Percentiles rank a stretch among this genome's conserved stretches.
Conservation (phyloP, 1,140 invertebrate species). For the Tribolium castaneum region DNA sequence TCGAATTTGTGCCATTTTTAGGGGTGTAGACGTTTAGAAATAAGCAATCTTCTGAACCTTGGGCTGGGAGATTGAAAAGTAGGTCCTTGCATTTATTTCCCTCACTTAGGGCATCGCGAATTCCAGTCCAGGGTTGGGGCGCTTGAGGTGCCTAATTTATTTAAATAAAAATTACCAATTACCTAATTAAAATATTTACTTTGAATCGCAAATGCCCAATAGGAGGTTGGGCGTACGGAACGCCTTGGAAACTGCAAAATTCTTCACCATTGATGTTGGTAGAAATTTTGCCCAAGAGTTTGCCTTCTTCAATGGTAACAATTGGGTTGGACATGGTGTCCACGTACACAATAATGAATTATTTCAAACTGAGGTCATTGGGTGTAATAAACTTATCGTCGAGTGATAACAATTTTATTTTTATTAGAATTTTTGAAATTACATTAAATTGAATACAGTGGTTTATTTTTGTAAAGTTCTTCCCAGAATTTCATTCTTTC, state of each 20-base stretch:
- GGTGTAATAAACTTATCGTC: too few species aligned
- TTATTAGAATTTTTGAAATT: neutral
- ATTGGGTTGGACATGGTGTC: constrained; percentile 1
- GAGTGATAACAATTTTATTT: neutral
- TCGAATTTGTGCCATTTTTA: constrained; percentile 52
- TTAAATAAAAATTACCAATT: too few species aligned
- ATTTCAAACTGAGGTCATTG: neutral
- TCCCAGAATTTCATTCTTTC: constrained; percentile 67
- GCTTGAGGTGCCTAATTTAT: constrained; percentile 48
- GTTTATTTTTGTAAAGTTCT: constrained; percentile 49
- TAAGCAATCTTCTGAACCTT: constrained; percentile 75
- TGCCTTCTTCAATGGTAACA: constrained; percentile 23
- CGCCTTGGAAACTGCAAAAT: constrained; percentile 34
- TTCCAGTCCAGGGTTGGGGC: constrained; percentile 64
- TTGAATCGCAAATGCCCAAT: constrained; percentile 39
- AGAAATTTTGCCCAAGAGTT: constrained; percentile 18
- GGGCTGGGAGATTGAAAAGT: neutral
- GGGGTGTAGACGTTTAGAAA: constrained; percentile 79
- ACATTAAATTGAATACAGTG: neutral
- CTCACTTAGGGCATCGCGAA: constrained; percentile 64
- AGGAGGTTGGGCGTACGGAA: constrained; percentile 46
- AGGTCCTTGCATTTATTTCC: constrained; percentile 37
- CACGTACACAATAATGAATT: too few species aligned
- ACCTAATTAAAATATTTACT: neutral
- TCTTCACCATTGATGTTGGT: constrained; percentile 12